phyloP scores from a whole-genome alignment of 2,113 vertebrate genomes.

The Cryptomyrus ogoouensis region DNA sequence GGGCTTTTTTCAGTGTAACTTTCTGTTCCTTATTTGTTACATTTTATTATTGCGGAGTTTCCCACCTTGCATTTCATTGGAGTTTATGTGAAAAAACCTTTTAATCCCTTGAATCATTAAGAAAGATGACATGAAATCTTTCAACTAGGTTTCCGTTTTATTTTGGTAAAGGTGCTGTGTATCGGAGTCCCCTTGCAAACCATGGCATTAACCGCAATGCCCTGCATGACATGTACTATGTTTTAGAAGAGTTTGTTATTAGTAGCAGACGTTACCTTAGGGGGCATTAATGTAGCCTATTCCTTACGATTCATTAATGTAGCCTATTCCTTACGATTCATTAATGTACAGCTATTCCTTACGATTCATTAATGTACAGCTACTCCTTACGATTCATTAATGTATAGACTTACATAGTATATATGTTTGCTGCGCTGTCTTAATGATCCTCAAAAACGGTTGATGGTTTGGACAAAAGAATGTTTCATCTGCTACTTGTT shows the following conservation, averaged over 20 bases:
- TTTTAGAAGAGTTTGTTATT: neutral
- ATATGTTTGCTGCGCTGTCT: neutral
- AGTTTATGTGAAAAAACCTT: neutral
- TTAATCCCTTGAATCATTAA: neutral
- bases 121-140: neutral
- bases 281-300: neutral
- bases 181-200: neutral
- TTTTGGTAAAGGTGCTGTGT: neutral
- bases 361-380: neutral
- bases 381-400: neutral
- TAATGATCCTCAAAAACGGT: neutral
- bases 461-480: neutral
- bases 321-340: neutral
- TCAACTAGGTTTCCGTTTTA: neutral
- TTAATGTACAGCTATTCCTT: neutral
- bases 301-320: neutral
- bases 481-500: neutral
- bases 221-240: neutral
- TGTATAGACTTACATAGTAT: neutral
- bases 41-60: neutral
- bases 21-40: neutral
- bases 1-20: neutral
- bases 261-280: neutral
- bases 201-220: neutral
- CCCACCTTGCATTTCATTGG: neutral